These are phyloP conservation scores for Blastobasis adustella DNA, from an alignment of 2,888 invertebrate genomes.

Conservation along the genomic window DNA sequence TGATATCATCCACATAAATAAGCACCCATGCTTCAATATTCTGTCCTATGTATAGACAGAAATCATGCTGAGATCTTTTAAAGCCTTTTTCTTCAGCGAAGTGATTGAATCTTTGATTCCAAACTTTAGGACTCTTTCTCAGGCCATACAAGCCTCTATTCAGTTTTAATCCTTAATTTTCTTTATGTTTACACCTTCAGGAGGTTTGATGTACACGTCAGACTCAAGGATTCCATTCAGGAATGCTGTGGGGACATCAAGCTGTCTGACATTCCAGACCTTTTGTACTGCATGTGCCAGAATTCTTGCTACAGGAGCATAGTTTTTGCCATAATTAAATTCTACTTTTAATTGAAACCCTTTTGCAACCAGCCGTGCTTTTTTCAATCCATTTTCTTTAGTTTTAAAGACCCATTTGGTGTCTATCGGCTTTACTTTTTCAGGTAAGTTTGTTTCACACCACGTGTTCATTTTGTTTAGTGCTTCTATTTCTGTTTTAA, in stretches of 20 bases:
- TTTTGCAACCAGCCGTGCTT: conserved; percentile 15
- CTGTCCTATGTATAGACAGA: conserved; percentile 5
- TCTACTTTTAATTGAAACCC: conserved; percentile 12
- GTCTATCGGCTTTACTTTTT: no score
- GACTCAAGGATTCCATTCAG: conserved; percentile 18
- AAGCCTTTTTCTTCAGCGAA: conserved; percentile 4
- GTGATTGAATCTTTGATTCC: conserved; percentile 6
- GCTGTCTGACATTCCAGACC: conserved; percentile 1
- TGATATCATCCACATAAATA: conserved; percentile 5
- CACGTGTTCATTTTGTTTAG: no score
- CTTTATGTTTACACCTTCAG: conserved; percentile 8
- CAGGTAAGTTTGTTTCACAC: no score
- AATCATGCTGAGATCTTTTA: conserved; percentile 4
- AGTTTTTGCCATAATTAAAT: conserved; percentile 7
- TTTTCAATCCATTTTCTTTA: no score
- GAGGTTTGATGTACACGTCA: conserved; percentile 14
- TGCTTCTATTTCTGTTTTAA: no score
- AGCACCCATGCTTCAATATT: conserved; percentile 2
- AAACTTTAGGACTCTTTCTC: conserved; percentile 7
- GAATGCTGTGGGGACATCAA: conserved; percentile 13
- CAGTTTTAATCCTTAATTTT: conserved; percentile 3
- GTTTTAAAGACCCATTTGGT: no score
- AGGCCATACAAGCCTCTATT: conserved; percentile 9
- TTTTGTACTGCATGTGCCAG: conserved; percentile 5
- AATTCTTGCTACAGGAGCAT: conserved; percentile 17